Conservation (phyloP, 92 coral and sea anemone species). For the Isaurus tuberculatus region DNA sequence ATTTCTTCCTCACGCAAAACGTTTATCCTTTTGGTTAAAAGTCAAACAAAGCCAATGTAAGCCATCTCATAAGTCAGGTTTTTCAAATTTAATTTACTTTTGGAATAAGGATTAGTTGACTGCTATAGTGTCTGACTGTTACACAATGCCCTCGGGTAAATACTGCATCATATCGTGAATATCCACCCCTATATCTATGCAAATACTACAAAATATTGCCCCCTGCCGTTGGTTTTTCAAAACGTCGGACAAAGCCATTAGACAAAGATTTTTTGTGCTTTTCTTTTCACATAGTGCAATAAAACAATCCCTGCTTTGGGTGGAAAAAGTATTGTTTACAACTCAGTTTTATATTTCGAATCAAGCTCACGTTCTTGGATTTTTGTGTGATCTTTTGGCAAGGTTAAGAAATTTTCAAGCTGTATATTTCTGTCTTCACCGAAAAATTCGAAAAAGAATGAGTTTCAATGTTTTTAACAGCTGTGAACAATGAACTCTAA, state of each 20-base stretch:
- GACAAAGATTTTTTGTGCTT: not conserved
- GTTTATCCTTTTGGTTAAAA: not conserved
- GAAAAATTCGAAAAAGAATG: not conserved
- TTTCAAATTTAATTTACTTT: conserved; percentile 3
- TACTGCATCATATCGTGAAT: conserved; percentile 31
- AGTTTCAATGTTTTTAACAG: conserved; percentile 11
- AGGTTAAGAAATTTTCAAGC: not conserved
- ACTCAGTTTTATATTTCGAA: not conserved
- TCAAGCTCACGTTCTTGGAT: not conserved
- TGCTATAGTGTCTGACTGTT: not conserved
- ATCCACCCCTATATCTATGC: conserved; percentile 42
- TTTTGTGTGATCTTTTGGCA: not conserved
- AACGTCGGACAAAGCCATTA: conserved; percentile 26
- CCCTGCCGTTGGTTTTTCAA: conserved; percentile 46
- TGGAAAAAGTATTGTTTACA: not conserved
- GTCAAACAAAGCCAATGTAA: conserved; percentile 12
- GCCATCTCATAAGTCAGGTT: not conserved
- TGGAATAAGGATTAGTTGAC: conserved; percentile 12
- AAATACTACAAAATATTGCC: conserved; percentile 46
- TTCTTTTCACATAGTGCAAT: not conserved
- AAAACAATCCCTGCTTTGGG: not conserved
- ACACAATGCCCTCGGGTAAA: conserved; percentile 40
- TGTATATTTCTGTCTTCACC: not conserved
- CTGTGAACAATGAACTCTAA: conserved; percentile 16
- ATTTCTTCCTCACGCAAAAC: conserved; percentile 8